Percentiles rank a stretch among this genome's conserved stretches.
phyloP scores from a whole-genome alignment of 1,140 invertebrate species.

The Brachionus plicatilis region DNA sequence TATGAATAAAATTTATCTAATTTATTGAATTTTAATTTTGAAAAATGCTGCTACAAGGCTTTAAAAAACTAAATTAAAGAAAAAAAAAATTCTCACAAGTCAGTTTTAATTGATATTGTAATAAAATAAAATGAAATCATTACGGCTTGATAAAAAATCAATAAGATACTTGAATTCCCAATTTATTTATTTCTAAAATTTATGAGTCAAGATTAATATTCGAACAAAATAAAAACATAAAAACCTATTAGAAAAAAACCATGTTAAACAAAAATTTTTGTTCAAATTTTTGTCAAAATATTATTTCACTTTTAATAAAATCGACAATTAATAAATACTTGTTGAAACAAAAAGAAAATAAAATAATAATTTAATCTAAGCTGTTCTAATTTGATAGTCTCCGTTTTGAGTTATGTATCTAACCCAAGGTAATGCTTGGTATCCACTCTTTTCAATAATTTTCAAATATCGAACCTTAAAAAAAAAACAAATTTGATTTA shows the following conservation, averaged over 20 bases:
- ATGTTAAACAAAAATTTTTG: not conserved
- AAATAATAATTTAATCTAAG: not conserved
- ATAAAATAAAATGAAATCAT: too few relatives aligned
- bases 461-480: constrained; percentile 77
- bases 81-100: too few relatives aligned
- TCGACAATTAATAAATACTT: not conserved
- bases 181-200: not conserved
- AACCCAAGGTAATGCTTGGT: constrained; percentile 98
- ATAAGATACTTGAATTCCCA: too few relatives aligned
- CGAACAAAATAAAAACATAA: not conserved
- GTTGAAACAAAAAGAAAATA: not conserved
- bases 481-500: constrained; percentile 56
- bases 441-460: constrained; percentile 99
- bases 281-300: not conserved
- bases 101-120: too few relatives aligned
- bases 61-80: too few relatives aligned
- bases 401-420: constrained; percentile 99
- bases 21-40: too few relatives aligned
- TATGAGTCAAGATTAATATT: not conserved
- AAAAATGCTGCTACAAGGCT: too few relatives aligned
- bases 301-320: not conserved
- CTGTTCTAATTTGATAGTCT: constrained; percentile 77
- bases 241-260: not conserved
- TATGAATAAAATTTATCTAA: too few relatives aligned
- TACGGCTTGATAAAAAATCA: too few relatives aligned